These are phyloP conservation scores for Cataglyphis livida DNA, from an alignment of 2,888 invertebrate genomes.

Conservation along the genomic window DNA sequence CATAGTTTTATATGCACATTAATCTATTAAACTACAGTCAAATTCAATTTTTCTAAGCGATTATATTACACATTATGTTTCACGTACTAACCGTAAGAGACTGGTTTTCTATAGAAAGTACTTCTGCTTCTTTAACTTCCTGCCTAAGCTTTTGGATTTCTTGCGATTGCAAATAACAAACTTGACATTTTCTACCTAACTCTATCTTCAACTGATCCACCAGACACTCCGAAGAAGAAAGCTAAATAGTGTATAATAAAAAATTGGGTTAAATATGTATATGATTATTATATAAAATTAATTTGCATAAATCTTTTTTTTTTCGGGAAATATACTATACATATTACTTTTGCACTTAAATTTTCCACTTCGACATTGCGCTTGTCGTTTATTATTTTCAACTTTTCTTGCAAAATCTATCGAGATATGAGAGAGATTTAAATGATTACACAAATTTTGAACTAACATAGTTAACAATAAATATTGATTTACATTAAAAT, in stretches of 20 bases:
- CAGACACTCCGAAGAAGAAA: conserved; percentile 65
- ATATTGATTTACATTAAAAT: conserved; percentile 64
- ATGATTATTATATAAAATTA: background rate
- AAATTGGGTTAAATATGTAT: conserved; percentile 8
- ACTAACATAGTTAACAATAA: background rate
- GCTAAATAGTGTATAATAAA: conserved; percentile 60
- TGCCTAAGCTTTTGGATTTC: conserved; percentile 73
- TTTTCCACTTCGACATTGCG: conserved; percentile 67
- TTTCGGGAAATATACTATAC: background rate
- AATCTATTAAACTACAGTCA: background rate
- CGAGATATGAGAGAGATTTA: background rate
- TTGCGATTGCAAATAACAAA: conserved; percentile 65
- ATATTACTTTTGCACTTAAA: conserved; percentile 71
- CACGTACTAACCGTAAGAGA: conserved; percentile 68
- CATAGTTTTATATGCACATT: conserved; percentile 8
- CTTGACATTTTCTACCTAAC: conserved; percentile 68
- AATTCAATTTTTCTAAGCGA: background rate
- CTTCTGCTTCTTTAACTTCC: conserved; percentile 63
- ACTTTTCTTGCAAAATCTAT: conserved; percentile 70
- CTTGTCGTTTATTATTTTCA: conserved; percentile 65
- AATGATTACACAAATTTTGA: conserved; percentile 41
- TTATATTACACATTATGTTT: background rate
- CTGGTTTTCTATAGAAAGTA: conserved; percentile 72
- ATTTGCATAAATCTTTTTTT: conserved; percentile 20
- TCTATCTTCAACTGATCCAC: conserved; percentile 72